A percentile compares a stretch with the other conserved stretches of the same genome.
Evolutionary conservation across 2,888 invertebrate species (phyloP).

Genomic region (Lacanobia wlatinum): DNA sequence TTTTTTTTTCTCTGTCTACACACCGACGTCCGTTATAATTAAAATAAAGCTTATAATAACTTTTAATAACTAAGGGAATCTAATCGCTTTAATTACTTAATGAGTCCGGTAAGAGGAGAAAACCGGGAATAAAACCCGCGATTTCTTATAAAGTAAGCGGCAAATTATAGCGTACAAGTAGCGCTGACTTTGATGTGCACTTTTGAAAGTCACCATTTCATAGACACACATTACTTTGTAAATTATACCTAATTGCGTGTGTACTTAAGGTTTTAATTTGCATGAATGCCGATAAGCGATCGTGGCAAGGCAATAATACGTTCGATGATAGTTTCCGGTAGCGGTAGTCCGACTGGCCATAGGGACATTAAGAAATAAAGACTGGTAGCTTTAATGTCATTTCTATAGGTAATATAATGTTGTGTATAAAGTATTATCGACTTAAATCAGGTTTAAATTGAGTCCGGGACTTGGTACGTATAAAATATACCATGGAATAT

Average conservation of each 20-base stretch:
- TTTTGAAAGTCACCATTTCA: slow-evolving; percentile 56
- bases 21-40: slow-evolving; percentile 30
- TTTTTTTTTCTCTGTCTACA: slow-evolving; percentile 12
- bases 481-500: background rate
- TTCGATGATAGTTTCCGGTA: slow-evolving; percentile 51
- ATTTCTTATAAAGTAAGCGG: slow-evolving; percentile 49
- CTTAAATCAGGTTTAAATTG: slow-evolving; percentile 23
- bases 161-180: slow-evolving; percentile 50
- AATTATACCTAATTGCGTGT: slow-evolving; percentile 31
- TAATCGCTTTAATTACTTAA: slow-evolving; percentile 62
- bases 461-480: background rate
- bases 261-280: slow-evolving; percentile 44
- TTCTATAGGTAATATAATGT: slow-evolving; percentile 29
- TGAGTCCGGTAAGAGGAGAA: slow-evolving; percentile 48
- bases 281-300: slow-evolving; percentile 33
- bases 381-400: slow-evolving; percentile 54
- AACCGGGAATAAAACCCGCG: slow-evolving; percentile 49
- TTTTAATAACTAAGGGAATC: slow-evolving; percentile 44
- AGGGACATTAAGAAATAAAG: slow-evolving; percentile 56
- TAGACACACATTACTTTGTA: slow-evolving; percentile 27
- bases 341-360: slow-evolving; percentile 29
- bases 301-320: slow-evolving; percentile 48
- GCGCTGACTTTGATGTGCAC: slow-evolving; percentile 45
- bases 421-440: slow-evolving; percentile 24
- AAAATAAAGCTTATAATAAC: slow-evolving; percentile 33